phyloP scores from a whole-genome alignment of 2,888 invertebrate species.

The Andrena trimmerana region DNA sequence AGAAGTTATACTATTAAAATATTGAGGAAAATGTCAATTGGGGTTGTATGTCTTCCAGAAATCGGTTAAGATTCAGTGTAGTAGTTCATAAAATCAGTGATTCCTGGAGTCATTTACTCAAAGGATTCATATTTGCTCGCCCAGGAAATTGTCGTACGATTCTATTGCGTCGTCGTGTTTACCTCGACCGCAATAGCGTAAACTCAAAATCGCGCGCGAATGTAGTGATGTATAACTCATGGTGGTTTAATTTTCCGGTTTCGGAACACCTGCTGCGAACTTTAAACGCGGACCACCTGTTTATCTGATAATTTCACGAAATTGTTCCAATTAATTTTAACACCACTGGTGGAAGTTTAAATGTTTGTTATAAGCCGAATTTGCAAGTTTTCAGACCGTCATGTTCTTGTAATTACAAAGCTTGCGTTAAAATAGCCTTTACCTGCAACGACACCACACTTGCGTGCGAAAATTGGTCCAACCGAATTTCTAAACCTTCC shows the following conservation, averaged over 20 bases:
- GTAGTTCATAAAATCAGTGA: neutral
- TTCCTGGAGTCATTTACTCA: neutral
- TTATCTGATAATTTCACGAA: slow-evolving; percentile 62
- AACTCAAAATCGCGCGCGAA: slow-evolving; percentile 47
- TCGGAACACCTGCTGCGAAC: slow-evolving; percentile 56
- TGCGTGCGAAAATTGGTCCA: neutral
- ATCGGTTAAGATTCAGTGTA: neutral
- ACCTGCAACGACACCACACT: slow-evolving; percentile 2
- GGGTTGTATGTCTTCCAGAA: neutral
- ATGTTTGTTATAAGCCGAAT: slow-evolving; percentile 60
- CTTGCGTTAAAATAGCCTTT: slow-evolving; percentile 26
- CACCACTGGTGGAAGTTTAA: slow-evolving; percentile 43
- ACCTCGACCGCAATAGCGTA: slow-evolving; percentile 28
- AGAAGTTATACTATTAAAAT: no score
- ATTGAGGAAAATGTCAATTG: neutral
- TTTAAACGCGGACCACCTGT: slow-evolving; percentile 61
- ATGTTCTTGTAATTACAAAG: slow-evolving; percentile 51
- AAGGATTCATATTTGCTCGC: neutral
- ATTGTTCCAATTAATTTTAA: slow-evolving; percentile 63
- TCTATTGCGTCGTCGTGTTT: slow-evolving; percentile 33
- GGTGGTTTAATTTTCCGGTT: slow-evolving; percentile 64
- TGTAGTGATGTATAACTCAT: slow-evolving; percentile 55
- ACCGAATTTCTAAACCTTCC: neutral
- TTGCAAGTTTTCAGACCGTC: slow-evolving; percentile 54
- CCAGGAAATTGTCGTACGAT: slow-evolving; percentile 31